A percentile compares a stretch with the other conserved stretches of the same genome.
Evolutionary conservation across 1,140 invertebrate species (phyloP).

Genomic region (Drosophila bipectinata): DNA sequence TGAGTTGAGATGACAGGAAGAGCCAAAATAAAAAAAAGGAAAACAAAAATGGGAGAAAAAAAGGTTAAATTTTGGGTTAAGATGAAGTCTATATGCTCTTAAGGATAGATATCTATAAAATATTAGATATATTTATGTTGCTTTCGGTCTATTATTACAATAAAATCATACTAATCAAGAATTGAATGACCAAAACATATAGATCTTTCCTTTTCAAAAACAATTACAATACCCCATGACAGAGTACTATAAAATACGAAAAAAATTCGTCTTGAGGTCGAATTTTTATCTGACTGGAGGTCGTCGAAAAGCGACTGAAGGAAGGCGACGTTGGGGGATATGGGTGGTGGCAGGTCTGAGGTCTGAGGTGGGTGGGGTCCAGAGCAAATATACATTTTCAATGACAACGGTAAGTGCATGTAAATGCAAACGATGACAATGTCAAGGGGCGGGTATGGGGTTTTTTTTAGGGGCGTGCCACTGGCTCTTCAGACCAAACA

Average conservation of each 20-base stretch:
- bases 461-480: background rate
- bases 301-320: background rate
- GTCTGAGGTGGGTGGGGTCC: background rate
- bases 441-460: constrained; percentile 1
- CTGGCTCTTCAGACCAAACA: constrained; percentile 3
- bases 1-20: constrained; percentile 12
- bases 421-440: constrained; percentile 68
- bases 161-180: too few species aligned
- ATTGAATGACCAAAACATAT: too few species aligned
- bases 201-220: too few species aligned
- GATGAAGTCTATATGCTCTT: background rate
- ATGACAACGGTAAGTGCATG: constrained; percentile 80
- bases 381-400: constrained; percentile 74
- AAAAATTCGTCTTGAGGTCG: constrained; percentile 35
- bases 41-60: background rate
- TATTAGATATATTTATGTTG: too few species aligned
- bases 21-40: background rate
- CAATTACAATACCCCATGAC: too few species aligned
- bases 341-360: background rate
- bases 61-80: background rate
- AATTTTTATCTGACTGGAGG: constrained; percentile 28
- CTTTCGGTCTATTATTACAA: too few species aligned
- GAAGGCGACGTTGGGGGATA: background rate
- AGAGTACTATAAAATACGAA: background rate
- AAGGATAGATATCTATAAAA: too few species aligned